Conservation (phyloP, 2,888 invertebrate species). For the Melieria crassipennis region DNA sequence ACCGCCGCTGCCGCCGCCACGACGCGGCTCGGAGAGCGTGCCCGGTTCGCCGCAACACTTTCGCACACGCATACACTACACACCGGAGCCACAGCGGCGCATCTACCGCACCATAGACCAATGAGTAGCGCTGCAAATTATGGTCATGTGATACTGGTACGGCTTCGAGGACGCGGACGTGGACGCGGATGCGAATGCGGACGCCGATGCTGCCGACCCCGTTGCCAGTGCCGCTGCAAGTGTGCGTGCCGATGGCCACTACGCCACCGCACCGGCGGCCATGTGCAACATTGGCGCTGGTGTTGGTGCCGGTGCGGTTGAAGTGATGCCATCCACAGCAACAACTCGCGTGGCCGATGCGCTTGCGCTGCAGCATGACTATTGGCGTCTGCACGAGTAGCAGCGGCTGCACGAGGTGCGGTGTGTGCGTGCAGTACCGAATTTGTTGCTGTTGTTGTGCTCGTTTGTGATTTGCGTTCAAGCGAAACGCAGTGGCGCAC, state of each 20-base stretch:
- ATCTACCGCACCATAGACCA: constrained; percentile 67
- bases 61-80: constrained; percentile 72
- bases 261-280: background rate
- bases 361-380: constrained; percentile 21
- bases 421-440: too few species aligned
- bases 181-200: constrained; percentile 38
- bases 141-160: constrained; percentile 67
- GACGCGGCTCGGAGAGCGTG: constrained; percentile 76
- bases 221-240: background rate
- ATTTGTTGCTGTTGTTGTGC: too few species aligned
- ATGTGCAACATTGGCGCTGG: constrained; percentile 14
- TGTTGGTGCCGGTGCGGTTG: constrained; percentile 8
- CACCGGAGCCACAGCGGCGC: constrained; percentile 70
- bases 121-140: constrained; percentile 67
- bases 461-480: too few species aligned
- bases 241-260: background rate
- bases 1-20: constrained; percentile 65
- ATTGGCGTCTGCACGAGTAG: constrained; percentile 22
- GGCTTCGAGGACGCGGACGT: constrained; percentile 56
- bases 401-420: background rate
- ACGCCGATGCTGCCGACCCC: background rate
- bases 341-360: constrained; percentile 24
- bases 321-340: constrained; percentile 17
- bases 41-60: constrained; percentile 77
- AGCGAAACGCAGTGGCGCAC: too few species aligned